A percentile compares a stretch with the other conserved stretches of the same genome.
These are phyloP conservation scores for Andrena fulva DNA, from an alignment of 2,888 invertebrate genomes.

Conservation along the genomic window DNA sequence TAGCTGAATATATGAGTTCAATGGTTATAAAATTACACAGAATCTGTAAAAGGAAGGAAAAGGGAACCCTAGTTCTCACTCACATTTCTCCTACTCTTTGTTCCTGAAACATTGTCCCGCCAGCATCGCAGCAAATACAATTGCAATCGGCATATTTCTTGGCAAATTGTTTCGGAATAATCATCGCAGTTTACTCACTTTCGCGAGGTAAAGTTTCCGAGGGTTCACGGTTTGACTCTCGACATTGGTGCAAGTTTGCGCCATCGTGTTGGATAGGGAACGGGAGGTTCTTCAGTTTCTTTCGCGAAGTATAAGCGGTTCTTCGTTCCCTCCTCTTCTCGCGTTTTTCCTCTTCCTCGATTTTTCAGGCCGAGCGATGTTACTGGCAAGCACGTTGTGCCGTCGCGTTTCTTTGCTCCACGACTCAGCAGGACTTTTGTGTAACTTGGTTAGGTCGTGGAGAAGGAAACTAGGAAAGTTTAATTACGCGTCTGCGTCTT, in stretches of 20 bases:
- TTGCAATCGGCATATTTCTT: conserved; percentile 1
- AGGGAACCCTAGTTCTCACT: neutral
- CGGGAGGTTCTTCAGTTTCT: conserved; percentile 7
- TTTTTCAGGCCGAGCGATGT: conserved; percentile 43
- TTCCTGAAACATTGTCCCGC: neutral
- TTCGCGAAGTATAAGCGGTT: conserved; percentile 2
- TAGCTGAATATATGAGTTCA: neutral
- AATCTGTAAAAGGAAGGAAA: neutral
- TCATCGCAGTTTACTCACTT: conserved; percentile 21
- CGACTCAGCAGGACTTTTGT: conserved; percentile 51
- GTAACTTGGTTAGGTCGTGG: conserved; percentile 53
- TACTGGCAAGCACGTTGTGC: conserved; percentile 17
- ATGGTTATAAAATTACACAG: neutral
- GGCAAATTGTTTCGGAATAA: conserved; percentile 16
- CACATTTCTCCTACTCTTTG: neutral
- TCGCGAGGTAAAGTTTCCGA: conserved; percentile 20
- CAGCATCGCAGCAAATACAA: neutral
- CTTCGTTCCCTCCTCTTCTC: neutral
- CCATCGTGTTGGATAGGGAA: neutral
- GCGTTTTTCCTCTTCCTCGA: conserved; percentile 22
- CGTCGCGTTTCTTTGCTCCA: conserved; percentile 32
- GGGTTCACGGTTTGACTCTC: conserved; percentile 13
- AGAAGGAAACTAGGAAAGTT: conserved; percentile 55
- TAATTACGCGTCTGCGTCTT: conserved; percentile 64
- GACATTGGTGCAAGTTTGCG: conserved; percentile 28